Evolutionary conservation across 2,888 invertebrate genomes (phyloP), one percentile per base, ranked within the genome.

Genomic region (Himalopsyche tibetana): DNA sequence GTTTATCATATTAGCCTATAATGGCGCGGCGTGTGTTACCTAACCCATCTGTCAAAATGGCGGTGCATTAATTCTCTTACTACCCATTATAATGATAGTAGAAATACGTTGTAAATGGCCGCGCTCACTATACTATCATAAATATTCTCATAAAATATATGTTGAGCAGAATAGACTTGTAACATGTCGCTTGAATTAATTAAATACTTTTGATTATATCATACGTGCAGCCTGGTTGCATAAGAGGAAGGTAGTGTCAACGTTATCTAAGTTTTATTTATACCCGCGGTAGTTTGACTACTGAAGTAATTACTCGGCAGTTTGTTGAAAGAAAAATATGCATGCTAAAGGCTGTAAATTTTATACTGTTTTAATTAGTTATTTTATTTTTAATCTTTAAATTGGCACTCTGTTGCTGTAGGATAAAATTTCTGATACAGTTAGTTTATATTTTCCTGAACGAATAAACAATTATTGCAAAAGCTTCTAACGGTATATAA

Each of bases 31-130:
- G 19, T 63, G 63, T 28, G 63, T 63, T 63, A 19, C 63, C 19
- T 63, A n/a, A 63, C 63, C 63, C 63, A 63, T 63, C 63, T 63
- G 63, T 63, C 63, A 63, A 63, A 63, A 63, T 63, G n/a, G 63
- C 63, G 63, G n/a, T 63, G 63, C 63, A 63, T 63, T 63, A 63
- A 63, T 63, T 63, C 63, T 63, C 63, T 63, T 9, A 63, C 63
- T 63, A 19, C 63, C 63, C 63, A 63, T 63, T 63, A 63, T 63
- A 63, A 63, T 63, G 63, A 63, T 63, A 63, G 63, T 19, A 63
- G 63, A 63, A 63, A 63, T 63, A 63, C 63, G 63, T 63, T 63
- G 63, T 19, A 63, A 63, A 63, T 63, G 28, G 63, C 28, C 28
- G 19, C 63, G 63, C 63, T 63, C 63, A 15, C 63, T 63, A 63